These are phyloP conservation scores for Ectropis grisescens DNA, from an alignment of 1,140 invertebrate genomes.

Conservation along the genomic window DNA sequence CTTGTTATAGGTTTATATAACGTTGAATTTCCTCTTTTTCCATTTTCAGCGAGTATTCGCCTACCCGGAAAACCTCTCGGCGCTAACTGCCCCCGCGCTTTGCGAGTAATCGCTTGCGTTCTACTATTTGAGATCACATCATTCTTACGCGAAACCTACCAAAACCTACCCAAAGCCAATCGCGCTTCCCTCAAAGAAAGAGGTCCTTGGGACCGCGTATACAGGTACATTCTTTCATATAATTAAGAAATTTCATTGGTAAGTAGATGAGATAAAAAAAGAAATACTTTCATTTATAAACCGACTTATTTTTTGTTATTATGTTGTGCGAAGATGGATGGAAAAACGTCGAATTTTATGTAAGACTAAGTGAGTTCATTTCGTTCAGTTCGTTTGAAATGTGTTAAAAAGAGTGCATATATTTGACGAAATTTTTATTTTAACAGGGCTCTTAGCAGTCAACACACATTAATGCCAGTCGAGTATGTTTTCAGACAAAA, in stretches of 20 bases:
- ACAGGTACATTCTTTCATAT: conserved; percentile 65
- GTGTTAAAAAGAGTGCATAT: conserved; percentile 49
- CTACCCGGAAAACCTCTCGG: conserved; percentile 79
- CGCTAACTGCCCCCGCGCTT: conserved; percentile 87
- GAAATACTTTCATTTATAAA: conserved; percentile 46
- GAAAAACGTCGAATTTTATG: conserved; percentile 66
- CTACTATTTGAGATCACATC: conserved; percentile 96
- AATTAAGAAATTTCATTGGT: conserved; percentile 28
- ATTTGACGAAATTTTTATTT: conserved; percentile 61
- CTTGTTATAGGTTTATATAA: neutral
- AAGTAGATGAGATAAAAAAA: conserved; percentile 44
- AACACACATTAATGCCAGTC: conserved; percentile 70
- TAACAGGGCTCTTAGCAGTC: conserved; percentile 69
- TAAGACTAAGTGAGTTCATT: conserved; percentile 67
- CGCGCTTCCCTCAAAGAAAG: conserved; percentile 79
- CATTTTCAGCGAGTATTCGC: conserved; percentile 84
- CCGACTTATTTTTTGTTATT: conserved; percentile 57
- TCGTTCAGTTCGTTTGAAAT: conserved; percentile 54
- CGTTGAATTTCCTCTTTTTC: too few species aligned
- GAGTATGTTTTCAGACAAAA: conserved; percentile 62
- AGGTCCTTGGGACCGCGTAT: conserved; percentile 84
- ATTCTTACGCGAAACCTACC: conserved; percentile 96
- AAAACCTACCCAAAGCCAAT: conserved; percentile 80
- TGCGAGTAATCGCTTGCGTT: conserved; percentile 93
- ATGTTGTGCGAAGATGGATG: conserved; percentile 67